These are phyloP conservation scores for Redunca redunca DNA, from an alignment of 2,113 vertebrate genomes.

Conservation along the genomic window DNA sequence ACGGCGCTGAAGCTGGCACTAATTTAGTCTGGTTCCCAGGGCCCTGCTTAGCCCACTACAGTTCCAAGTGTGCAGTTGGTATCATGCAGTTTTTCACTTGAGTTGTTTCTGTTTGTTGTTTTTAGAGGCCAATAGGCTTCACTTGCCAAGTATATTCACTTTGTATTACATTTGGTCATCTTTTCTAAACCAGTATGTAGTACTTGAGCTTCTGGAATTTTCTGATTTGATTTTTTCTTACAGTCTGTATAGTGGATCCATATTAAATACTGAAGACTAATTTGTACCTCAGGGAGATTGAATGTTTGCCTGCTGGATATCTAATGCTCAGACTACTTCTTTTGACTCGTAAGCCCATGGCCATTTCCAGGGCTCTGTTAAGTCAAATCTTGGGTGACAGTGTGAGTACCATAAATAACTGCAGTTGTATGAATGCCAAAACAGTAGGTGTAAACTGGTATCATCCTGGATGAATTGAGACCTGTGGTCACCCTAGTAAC, in stretches of 20 bases:
- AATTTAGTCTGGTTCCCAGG: not conserved
- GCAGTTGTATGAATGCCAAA: not conserved
- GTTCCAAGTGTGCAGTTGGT: not conserved
- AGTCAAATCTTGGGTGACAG: not conserved
- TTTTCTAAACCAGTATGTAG: not conserved
- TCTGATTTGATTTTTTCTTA: not conserved
- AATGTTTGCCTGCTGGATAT: not conserved
- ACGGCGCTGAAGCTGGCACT: not conserved
- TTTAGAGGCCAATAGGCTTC: not conserved
- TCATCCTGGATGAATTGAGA: not conserved
- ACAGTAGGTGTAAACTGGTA: not conserved
- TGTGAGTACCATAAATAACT: not conserved
- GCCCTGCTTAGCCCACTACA: not conserved
- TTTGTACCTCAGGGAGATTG: not conserved
- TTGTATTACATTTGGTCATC: not conserved
- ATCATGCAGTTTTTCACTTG: not conserved
- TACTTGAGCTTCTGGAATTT: constrained; percentile 11
- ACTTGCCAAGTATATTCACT: not conserved
- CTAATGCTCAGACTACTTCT: not conserved
- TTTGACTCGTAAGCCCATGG: not conserved
- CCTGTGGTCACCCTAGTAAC: not conserved
- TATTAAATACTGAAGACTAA: not conserved
- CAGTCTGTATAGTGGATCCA: not conserved
- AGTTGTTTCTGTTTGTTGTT: not conserved
- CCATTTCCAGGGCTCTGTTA: not conserved